Conservation (phyloP, 2,888 invertebrate genomes). For the Temnothorax unifasciatus region DNA sequence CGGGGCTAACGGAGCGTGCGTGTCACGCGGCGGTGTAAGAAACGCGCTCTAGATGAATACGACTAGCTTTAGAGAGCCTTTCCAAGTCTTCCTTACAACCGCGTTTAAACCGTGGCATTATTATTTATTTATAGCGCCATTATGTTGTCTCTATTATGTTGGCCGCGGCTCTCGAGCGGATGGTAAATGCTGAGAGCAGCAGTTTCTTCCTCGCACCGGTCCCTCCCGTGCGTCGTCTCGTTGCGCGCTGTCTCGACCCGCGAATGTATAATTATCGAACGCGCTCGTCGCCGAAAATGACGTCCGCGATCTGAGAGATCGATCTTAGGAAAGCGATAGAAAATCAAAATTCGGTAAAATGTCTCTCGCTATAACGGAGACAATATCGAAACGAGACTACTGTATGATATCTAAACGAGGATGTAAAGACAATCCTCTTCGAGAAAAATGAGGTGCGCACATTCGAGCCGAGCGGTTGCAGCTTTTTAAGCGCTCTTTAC, state of each 20-base stretch:
- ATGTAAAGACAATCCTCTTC: background rate
- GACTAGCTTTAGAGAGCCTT: slow-evolving; percentile 56
- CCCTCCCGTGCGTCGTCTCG: slow-evolving; percentile 45
- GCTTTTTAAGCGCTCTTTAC: slow-evolving; percentile 26
- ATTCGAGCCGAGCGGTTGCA: slow-evolving; percentile 3
- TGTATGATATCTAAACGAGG: background rate
- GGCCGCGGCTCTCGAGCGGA: slow-evolving; percentile 68
- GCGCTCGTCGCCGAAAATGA: slow-evolving; percentile 53
- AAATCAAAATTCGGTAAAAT: background rate
- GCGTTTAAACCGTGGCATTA: slow-evolving; percentile 79
- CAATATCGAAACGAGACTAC: background rate
- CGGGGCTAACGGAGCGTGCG: slow-evolving; percentile 61
- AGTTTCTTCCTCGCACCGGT: slow-evolving; percentile 62
- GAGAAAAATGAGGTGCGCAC: slow-evolving; percentile 13
- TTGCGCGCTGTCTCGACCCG: slow-evolving; percentile 54
- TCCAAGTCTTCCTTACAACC: slow-evolving; percentile 69
- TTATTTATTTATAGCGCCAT: slow-evolving; percentile 84
- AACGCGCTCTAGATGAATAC: slow-evolving; percentile 57
- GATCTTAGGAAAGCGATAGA: slow-evolving; percentile 1
- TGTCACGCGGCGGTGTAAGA: slow-evolving; percentile 65
- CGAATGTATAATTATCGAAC: slow-evolving; percentile 71
- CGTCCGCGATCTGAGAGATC: slow-evolving; percentile 14
- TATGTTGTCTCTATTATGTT: slow-evolving; percentile 82
- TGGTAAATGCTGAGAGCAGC: slow-evolving; percentile 73
- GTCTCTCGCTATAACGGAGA: background rate